Conservation (phyloP, 2,797 vertebrate genomes). For the Bryconaethiops microstoma region DNA sequence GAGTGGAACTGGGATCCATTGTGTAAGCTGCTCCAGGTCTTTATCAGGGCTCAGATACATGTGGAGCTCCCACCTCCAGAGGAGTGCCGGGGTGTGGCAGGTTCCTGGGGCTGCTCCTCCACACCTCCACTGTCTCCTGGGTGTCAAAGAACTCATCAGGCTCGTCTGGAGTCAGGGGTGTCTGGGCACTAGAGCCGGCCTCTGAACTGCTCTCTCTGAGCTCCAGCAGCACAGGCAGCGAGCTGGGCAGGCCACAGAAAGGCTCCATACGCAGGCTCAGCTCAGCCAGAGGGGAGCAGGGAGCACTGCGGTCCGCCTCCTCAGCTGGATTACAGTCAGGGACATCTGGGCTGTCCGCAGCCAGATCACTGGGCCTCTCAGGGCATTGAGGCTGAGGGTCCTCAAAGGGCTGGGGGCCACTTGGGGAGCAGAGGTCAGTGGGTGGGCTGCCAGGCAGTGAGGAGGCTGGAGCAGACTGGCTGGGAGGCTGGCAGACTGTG, state of each 20-base stretch:
- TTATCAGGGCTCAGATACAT: conserved; percentile 64
- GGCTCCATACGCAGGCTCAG: conserved; percentile 70
- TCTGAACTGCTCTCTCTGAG: conserved; percentile 81
- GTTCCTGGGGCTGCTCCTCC: conserved; percentile 67
- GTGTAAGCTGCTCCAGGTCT: background rate
- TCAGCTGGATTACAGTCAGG: background rate
- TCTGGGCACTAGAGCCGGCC: conserved; percentile 79
- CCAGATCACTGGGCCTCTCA: conserved; percentile 54
- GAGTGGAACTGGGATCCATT: background rate
- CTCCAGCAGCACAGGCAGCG: conserved; percentile 78
- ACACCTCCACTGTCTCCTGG: conserved; percentile 73
- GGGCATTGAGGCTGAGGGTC: conserved; percentile 17
- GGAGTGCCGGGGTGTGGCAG: conserved; percentile 58
- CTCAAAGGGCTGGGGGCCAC: conserved; percentile 31
- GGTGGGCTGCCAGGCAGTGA: conserved; percentile 45
- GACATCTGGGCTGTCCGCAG: conserved; percentile 56
- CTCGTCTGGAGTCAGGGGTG: conserved; percentile 76
- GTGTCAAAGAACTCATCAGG: conserved; percentile 78
- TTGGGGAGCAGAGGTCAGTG: conserved; percentile 30
- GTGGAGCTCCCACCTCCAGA: conserved; percentile 63
- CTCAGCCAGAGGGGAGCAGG: conserved; percentile 64
- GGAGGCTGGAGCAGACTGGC: conserved; percentile 45
- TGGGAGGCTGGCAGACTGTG: conserved; percentile 60
- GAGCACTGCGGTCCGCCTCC: conserved; percentile 38
- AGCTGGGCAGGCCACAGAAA: conserved; percentile 69